Percentiles rank a stretch among this genome's conserved stretches.
Conservation (phyloP, 2,797 vertebrate species). For the Sternarchorhynchus goeldii region DNA sequence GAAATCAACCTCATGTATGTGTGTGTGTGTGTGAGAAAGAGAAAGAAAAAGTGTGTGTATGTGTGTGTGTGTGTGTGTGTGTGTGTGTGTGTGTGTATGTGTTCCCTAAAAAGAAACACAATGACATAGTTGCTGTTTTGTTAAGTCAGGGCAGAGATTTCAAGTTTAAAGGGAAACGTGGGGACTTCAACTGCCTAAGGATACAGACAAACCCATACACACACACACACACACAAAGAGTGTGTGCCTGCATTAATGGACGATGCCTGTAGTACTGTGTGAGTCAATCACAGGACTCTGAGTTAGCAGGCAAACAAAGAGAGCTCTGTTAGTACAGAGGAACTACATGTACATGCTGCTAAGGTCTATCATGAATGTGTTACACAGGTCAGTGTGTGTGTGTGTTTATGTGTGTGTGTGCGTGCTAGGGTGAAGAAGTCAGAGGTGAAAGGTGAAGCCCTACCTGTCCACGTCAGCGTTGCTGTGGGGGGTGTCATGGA, state of each 20-base stretch:
- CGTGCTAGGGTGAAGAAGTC: background rate
- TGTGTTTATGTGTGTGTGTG: conserved; percentile 27
- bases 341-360: background rate
- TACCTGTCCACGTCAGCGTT: conserved; percentile 86
- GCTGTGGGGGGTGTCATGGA: conserved; percentile 77
- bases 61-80: background rate
- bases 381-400: background rate
- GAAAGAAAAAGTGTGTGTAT: background rate
- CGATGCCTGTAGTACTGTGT: conserved; percentile 24
- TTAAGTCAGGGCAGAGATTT: background rate
- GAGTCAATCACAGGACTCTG: conserved; percentile 39
- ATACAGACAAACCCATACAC: conserved; percentile 22
- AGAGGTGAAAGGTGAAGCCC: conserved; percentile 28
- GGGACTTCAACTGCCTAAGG: conserved; percentile 27
- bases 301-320: conserved; percentile 45
- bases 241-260: conserved; percentile 20
- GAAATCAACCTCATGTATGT: background rate
- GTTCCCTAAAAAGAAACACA: conserved; percentile 26
- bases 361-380: background rate
- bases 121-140: conserved; percentile 5
- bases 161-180: conserved; percentile 18
- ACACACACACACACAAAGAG: conserved; percentile 10
- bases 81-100: background rate
- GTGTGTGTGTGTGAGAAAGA: background rate
- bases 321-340: conserved; percentile 45